Conservation (phyloP, 2,888 invertebrate species). For the Agrotis clavis region DNA sequence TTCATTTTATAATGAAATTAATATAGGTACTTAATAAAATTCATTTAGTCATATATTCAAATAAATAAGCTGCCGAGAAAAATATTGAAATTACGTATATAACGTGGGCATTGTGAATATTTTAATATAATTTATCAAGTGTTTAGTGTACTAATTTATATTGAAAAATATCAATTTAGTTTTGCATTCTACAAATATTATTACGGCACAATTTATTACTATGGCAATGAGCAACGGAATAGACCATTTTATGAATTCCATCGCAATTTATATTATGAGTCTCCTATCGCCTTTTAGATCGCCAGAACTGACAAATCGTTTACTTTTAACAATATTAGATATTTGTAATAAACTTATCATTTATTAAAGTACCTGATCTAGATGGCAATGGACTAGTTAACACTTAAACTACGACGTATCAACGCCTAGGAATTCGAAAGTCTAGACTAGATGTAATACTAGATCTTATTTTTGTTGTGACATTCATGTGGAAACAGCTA, state of each 20-base stretch:
- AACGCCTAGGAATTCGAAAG: slow-evolving; percentile 22
- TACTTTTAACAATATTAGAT: too few species aligned
- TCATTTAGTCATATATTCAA: too few species aligned
- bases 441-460: background rate
- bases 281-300: too few species aligned
- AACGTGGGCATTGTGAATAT: background rate
- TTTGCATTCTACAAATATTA: background rate
- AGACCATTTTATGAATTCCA: too few species aligned
- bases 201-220: too few species aligned
- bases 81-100: background rate
- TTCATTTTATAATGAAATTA: too few species aligned
- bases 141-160: slow-evolving; percentile 1
- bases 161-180: background rate
- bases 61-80: background rate
- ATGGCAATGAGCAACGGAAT: too few species aligned
- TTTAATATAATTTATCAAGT: background rate
- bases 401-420: background rate
- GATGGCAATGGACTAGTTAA: slow-evolving; percentile 6
- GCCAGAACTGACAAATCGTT: too few species aligned
- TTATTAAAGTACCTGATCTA: background rate
- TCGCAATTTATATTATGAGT: too few species aligned
- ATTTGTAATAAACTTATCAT: background rate
- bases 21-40: too few species aligned
- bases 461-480: too few species aligned
- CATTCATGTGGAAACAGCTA: background rate